These are phyloP conservation scores for Plagodis pulveraria DNA, from an alignment of 2,888 invertebrate genomes.

Conservation along the genomic window DNA sequence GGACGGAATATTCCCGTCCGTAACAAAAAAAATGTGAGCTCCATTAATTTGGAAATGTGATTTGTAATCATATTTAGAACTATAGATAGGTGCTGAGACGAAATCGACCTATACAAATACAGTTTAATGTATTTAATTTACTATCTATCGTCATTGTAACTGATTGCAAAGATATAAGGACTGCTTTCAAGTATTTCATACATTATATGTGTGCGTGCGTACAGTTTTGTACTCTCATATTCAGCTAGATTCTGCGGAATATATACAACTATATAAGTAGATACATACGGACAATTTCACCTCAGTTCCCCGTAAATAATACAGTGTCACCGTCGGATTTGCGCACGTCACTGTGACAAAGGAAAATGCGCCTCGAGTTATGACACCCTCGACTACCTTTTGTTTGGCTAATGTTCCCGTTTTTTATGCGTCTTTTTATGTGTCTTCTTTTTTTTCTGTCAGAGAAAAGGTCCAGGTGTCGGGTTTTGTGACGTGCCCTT, in stretches of 20 bases:
- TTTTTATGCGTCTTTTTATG: conserved; percentile 54
- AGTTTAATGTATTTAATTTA: too few relatives aligned
- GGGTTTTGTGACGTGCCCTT: conserved; percentile 57
- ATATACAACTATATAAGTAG: not conserved
- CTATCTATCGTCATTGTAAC: too few relatives aligned
- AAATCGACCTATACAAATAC: too few relatives aligned
- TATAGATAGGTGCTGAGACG: too few relatives aligned
- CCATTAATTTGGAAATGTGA: too few relatives aligned
- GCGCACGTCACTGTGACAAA: conserved; percentile 73
- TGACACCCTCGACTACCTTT: conserved; percentile 75
- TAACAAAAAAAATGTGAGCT: too few relatives aligned
- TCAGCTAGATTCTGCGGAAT: not conserved
- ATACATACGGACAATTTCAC: conserved; percentile 20
- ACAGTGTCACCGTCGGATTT: conserved; percentile 69
- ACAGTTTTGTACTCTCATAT: conserved; percentile 4
- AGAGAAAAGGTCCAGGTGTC: conserved; percentile 63
- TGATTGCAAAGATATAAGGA: too few relatives aligned
- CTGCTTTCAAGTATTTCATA: too few relatives aligned
- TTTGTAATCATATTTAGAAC: too few relatives aligned
- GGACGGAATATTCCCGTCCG: too few relatives aligned
- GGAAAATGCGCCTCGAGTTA: conserved; percentile 73
- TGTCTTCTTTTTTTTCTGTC: conserved; percentile 47
- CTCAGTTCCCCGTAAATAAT: conserved; percentile 60
- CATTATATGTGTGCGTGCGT: too few relatives aligned
- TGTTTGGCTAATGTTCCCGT: conserved; percentile 72